Base-by-base conservation (phyloP, 2,113 vertebrate species). In the Pao palembangensis region DNA sequence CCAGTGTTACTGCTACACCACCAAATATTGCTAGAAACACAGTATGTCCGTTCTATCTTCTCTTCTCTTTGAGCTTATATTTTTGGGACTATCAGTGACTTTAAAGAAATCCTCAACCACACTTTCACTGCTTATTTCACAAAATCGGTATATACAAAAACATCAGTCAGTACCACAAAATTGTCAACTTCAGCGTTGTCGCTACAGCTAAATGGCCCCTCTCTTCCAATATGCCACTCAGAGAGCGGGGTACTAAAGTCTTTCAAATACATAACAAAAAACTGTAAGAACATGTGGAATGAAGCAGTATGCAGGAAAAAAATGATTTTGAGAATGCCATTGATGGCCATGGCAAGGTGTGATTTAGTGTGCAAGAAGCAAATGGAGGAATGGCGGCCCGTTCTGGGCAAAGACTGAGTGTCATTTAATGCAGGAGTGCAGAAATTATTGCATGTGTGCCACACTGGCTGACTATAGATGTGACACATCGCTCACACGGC, bases 351-450 rank as follows among this genome's bases (percentile, higher is more conserved):
- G 77, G 68, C 52, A 57, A 73, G 81, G 50, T 74, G 67, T 84
- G 81, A 85, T 84, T 83, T 80, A 84, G 62, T 42, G 58, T 61
- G 18, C 0, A 5, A 19, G 66, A 38, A 59, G 63, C 41, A 67
- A 67, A 65, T 60, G 62, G 73, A 69, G 64, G 75, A 71, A 71
- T 42, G 50, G 69, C 56, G 64, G 62, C 19, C 51, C 55, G 53
- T 63, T 75, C 79, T 67, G 73, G 64, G 75, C 75, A 71, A 72
- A 85, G 83, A 87, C 71, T 60, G 75, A 87, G 73, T 81, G 79
- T 61, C 71, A 69, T 85, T 85, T 85, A 78, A 87, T 81, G 69
- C 43, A 8, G 71, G 58, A 79, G 68, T 63, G 71, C 71, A 81
- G 69, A 51, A 87, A 76, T 83, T 69, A 85, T 77, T 70, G 75